Evolutionary conservation across 2,797 vertebrate genomes (phyloP), one percentile per base, ranked within the genome.

Genomic region (Nasua narica): DNA sequence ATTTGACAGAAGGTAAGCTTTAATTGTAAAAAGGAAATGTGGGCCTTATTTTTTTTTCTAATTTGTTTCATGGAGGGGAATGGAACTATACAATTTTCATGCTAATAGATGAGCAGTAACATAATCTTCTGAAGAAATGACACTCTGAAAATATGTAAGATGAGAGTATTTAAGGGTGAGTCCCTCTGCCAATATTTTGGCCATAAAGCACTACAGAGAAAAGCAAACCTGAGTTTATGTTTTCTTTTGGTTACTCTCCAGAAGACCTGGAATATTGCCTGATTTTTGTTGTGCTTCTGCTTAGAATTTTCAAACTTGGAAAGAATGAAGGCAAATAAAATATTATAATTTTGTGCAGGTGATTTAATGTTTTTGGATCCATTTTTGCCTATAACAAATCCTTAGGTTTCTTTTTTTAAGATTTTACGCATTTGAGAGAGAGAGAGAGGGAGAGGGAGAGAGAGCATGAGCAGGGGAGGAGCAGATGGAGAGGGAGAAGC

Each of bases 251-350:
- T 78, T 87, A 77, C 27, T 70, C 35, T 12, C 25, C 56, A 32
- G 37, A 35, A 48, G 46, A 82, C 43, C 35, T 78, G 5, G 9
- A 27, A 21, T 85, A 25, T 70, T 62, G 16, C 43, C 60, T 62
- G 43, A 92, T 84, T 88, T 92, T 78, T 69, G 25, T 84, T 67
- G 7, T 81, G 27, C 4, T 79, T 77, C 35, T 29, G 35, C 40
- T 70, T 93, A 85, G 70, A 93, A 72, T 60, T 88, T 69, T 50
- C 69, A 62, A 92, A 89, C n/a, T 84, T 84, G 21, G 50, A 93
- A 79, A n/a, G 50, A 86, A 67, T 86, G 40, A 72, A 91, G 62
- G 29, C 27, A 94, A 87, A 56, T 81, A 82, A 27, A 87, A 25
- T 62, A 46, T 37, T 18, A 52, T 91, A 87, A 91, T 56, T 65